Conservation (phyloP, 2,113 vertebrate species). For the Oriolus oriolus region DNA sequence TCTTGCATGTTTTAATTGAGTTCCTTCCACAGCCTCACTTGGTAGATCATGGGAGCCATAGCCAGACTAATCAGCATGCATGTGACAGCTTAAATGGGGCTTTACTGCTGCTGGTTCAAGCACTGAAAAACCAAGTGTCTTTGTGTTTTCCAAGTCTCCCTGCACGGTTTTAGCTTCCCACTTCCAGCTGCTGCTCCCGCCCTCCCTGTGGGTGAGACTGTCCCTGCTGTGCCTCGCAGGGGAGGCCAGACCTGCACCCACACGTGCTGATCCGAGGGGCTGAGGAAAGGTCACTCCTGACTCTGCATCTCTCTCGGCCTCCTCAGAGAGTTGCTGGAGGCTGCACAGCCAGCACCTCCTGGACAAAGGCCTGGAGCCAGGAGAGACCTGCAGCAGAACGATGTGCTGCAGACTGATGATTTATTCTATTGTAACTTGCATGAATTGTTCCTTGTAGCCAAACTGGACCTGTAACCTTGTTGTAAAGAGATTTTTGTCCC, state of each 20-base stretch:
- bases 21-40: not conserved
- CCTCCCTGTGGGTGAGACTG: not conserved
- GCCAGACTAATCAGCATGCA: not conserved
- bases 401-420: not conserved
- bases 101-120: not conserved
- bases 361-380: not conserved
- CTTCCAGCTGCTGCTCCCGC: not conserved
- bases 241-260: not conserved
- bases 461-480: not conserved
- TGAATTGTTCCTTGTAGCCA: not conserved
- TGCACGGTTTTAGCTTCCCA: not conserved
- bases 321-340: not conserved
- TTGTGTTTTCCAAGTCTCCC: not conserved
- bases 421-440: not conserved
- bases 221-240: not conserved
- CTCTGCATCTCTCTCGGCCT: not conserved
- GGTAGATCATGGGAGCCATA: not conserved
- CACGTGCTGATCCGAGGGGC: rapidly evolving
- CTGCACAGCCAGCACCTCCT: not conserved
- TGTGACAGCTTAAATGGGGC: not conserved
- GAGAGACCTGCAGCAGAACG: not conserved
- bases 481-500: not conserved
- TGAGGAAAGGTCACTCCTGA: not conserved
- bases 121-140: not conserved
- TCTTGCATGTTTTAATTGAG: not conserved